Base-by-base conservation (phyloP, 1,140 invertebrate genomes). In the Tyrophagus putrescentiae region DNA sequence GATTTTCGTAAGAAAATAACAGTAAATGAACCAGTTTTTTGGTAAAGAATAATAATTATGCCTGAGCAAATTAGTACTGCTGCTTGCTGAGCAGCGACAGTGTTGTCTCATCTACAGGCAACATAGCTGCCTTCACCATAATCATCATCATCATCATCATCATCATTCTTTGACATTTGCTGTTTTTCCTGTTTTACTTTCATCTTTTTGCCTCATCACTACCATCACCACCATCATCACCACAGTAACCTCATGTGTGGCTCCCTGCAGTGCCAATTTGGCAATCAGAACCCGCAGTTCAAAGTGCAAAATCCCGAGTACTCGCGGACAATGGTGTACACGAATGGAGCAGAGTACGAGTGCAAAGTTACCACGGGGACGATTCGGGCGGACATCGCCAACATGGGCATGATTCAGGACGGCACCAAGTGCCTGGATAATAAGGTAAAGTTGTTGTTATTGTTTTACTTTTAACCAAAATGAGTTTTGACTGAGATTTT, bases 361-460 rank as follows among this genome's bases (percentile, higher is more conserved):
- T 92, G 89, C 86, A 92, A 92, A 85, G 90, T 72, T 81, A 83
- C 67, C 6, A 82, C 77, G 62, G 83, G 83, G 25, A 77, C 78
- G 61, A 76, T 78, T 44, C 76, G 78, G 44, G 73, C 76, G 27
- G 80, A 81, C 64, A 76, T 82, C 61, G 79, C 80, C 5, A 77
- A 79, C 39, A 75, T 84, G 66, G 87, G 87, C 0, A 74, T 93
- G 57, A 86, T 92, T 25, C 76, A 79, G 61, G 88, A 93, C 74
- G 89, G 89, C 9, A 90, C 88, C 25, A 84, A 84, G n/a, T 94
- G 89, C 71, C 87, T 85, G 31, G 83, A 88, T 65, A 84, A 87
- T 73, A 78, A 85, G 70, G 84, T 80, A n/a, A n/a, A n/a, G n/a
- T 73, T 74, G 69, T 61, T 7, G 31, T 57, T 57, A 28, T 39